These are phyloP conservation scores for Pampus argenteus DNA, from an alignment of 2,797 vertebrate species.

Conservation along the genomic window DNA sequence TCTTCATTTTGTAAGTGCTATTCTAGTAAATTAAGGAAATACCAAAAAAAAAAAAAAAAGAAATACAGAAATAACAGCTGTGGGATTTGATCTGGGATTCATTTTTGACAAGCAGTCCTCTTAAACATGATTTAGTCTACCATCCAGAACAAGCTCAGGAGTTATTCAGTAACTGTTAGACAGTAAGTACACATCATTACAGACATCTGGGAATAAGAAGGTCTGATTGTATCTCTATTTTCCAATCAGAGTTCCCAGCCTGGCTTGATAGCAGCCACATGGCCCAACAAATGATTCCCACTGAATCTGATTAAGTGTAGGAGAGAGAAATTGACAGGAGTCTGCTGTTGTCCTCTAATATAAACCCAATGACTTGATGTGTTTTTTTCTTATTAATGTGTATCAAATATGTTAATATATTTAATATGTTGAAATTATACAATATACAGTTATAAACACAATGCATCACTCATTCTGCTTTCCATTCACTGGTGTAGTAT, in stretches of 20 bases:
- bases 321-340: neutral
- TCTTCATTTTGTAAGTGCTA: slow-evolving; percentile 1
- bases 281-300: slow-evolving; percentile 17
- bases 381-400: slow-evolving; percentile 60
- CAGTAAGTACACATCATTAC: slow-evolving; percentile 26
- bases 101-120: slow-evolving; percentile 22
- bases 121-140: slow-evolving; percentile 21
- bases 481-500: slow-evolving; percentile 74
- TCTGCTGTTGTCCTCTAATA: neutral
- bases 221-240: slow-evolving; percentile 44
- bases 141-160: slow-evolving; percentile 25
- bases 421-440: no score
- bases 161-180: slow-evolving; percentile 28
- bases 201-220: slow-evolving; percentile 38
- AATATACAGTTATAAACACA: no score
- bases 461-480: slow-evolving; percentile 65
- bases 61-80: neutral
- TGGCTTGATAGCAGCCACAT: slow-evolving; percentile 54
- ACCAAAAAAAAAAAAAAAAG: neutral
- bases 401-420: neutral
- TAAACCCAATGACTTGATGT: slow-evolving; percentile 56
- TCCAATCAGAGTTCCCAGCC: slow-evolving; percentile 40
- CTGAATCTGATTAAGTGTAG: slow-evolving; percentile 15
- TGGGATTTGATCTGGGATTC: slow-evolving; percentile 10
- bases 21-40: neutral